Conservation (phyloP, 2,888 invertebrate species). For the Metopia argyrocephala region DNA sequence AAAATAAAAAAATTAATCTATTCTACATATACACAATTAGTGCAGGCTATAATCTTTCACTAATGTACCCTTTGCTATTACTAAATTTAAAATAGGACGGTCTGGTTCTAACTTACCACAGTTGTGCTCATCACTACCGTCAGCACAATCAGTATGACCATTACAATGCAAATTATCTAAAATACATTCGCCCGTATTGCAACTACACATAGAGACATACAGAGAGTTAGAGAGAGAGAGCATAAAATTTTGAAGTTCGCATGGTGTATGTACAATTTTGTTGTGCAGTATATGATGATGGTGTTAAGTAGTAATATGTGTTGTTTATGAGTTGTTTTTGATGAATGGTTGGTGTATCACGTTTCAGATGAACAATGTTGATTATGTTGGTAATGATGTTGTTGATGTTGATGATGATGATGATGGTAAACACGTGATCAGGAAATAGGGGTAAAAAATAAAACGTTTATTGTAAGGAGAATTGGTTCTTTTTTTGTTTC, state of each 20-base stretch:
- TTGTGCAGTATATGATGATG: slow-evolving; percentile 36
- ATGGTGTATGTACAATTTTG: slow-evolving; percentile 34
- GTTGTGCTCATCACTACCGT: slow-evolving; percentile 82
- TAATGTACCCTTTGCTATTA: background rate
- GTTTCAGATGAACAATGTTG: slow-evolving; percentile 15
- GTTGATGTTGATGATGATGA: background rate
- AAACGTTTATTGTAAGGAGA: slow-evolving; percentile 18
- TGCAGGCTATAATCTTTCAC: slow-evolving; percentile 18
- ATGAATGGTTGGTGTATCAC: background rate
- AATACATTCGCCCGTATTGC: slow-evolving; percentile 84
- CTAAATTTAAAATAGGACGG: background rate
- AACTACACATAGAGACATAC: slow-evolving; percentile 68
- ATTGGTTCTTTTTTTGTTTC: slow-evolving; percentile 1
- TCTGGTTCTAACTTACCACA: slow-evolving; percentile 82
- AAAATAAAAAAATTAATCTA: background rate
- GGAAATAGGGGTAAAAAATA: slow-evolving; percentile 15
- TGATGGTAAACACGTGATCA: background rate
- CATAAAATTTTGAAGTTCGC: slow-evolving; percentile 13
- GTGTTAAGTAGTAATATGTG: slow-evolving; percentile 14
- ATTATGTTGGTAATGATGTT: slow-evolving; percentile 28
- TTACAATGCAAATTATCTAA: slow-evolving; percentile 82
- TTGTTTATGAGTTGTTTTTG: background rate
- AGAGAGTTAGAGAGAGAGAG: background rate
- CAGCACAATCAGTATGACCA: slow-evolving; percentile 79
- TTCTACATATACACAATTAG: background rate